Conservation (phyloP, 2,888 invertebrate genomes). For the Tuta absoluta region DNA sequence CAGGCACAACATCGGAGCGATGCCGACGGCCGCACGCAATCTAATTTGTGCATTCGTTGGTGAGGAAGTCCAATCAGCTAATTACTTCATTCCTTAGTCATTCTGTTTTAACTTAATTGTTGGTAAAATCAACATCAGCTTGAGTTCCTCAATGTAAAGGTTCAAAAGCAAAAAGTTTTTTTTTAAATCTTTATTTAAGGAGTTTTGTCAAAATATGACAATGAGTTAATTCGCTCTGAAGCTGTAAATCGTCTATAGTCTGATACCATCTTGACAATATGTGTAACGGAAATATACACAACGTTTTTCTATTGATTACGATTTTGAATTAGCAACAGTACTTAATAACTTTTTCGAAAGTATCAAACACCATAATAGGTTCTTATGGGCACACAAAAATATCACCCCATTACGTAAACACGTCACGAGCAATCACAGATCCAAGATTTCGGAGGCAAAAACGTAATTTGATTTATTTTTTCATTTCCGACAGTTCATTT, state of each 20-base stretch:
- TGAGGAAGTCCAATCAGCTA: constrained; percentile 10
- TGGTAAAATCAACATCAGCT: background rate
- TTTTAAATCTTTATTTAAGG: too few species aligned
- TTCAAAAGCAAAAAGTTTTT: too few species aligned
- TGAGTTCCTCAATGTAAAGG: background rate
- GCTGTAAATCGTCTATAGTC: too few species aligned
- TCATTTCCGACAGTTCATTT: constrained; percentile 63
- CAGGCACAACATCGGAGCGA: constrained; percentile 39
- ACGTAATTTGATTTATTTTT: constrained; percentile 59
- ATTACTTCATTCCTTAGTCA: constrained; percentile 5
- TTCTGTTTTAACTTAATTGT: background rate
- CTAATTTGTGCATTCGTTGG: constrained; percentile 15
- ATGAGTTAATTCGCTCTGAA: too few species aligned
- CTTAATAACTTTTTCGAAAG: too few species aligned
- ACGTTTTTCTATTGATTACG: too few species aligned
- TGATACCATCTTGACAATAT: too few species aligned
- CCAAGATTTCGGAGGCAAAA: constrained; percentile 48
- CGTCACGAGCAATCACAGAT: constrained; percentile 40
- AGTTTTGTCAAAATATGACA: too few species aligned
- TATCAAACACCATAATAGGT: background rate
- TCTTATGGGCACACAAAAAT: constrained; percentile 27
- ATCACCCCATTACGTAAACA: constrained; percentile 40
- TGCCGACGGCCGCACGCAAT: constrained; percentile 31
- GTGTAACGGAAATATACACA: too few species aligned
- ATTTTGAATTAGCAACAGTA: too few species aligned